A percentile compares a stretch with the other conserved stretches of the same genome.
phyloP scores from a whole-genome alignment of 1,140 invertebrate species.

The Solenopsis fugax region DNA sequence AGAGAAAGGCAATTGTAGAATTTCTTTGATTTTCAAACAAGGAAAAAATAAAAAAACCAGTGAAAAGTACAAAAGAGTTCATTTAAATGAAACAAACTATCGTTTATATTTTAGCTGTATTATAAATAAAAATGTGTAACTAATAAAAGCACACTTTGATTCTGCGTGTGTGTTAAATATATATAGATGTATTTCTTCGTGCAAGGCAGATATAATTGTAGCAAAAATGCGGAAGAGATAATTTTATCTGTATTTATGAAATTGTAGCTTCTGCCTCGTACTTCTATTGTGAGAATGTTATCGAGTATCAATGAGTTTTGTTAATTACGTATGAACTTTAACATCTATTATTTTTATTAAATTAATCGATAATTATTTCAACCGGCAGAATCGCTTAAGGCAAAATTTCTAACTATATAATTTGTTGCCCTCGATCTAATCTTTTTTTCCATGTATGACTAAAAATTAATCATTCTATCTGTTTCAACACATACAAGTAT shows the following conservation, averaged over 20 bases:
- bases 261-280: not conserved
- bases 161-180: not conserved
- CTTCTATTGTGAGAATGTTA: slow-evolving; percentile 13
- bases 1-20: slow-evolving; percentile 65
- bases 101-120: slow-evolving; percentile 75
- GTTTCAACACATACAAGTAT: not conserved
- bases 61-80: slow-evolving; percentile 45
- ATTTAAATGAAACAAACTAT: slow-evolving; percentile 66
- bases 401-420: not conserved
- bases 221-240: not conserved
- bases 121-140: slow-evolving; percentile 32
- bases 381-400: not conserved
- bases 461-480: not conserved
- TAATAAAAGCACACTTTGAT: not conserved
- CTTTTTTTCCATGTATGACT: not conserved
- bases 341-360: not conserved
- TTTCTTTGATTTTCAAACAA: slow-evolving; percentile 62
- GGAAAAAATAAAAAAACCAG: slow-evolving; percentile 49
- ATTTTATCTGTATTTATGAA: not conserved
- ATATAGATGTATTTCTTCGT: not conserved
- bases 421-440: not conserved
- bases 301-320: not conserved
- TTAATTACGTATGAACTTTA: not conserved
- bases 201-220: not conserved
- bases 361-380: not conserved